These are phyloP conservation scores for Fratercula arctica DNA, from an alignment of 2,797 vertebrate genomes.

Conservation along the genomic window DNA sequence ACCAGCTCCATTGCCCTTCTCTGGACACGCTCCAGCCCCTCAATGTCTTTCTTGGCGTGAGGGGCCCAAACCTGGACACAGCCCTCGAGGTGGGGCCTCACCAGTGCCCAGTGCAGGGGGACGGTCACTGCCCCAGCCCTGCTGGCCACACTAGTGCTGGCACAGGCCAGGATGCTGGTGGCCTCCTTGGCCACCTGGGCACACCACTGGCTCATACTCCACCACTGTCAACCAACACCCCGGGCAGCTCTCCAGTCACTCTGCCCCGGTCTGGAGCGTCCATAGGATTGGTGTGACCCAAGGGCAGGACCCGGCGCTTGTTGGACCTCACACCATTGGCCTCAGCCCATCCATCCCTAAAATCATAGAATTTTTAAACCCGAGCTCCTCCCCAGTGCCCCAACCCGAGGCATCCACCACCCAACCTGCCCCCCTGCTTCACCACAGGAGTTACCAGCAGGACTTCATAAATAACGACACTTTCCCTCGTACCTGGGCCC, in stretches of 20 bases:
- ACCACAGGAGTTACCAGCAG: accelerated
- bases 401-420: neutral
- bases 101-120: too few species aligned
- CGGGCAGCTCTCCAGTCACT: neutral
- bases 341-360: neutral
- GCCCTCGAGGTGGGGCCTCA: too few species aligned
- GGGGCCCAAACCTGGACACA: too few species aligned
- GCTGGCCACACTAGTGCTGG: neutral
- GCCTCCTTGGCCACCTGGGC: neutral
- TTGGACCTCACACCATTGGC: neutral
- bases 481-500: neutral
- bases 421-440: neutral
- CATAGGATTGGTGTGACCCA: neutral
- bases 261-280: neutral
- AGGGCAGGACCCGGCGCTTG: neutral
- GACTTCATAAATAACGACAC: too few species aligned
- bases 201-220: neutral
- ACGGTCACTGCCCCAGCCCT: neutral
- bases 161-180: neutral
- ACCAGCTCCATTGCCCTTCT: too few species aligned
- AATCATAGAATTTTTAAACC: neutral
- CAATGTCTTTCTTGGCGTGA: too few species aligned
- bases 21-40: too few species aligned
- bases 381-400: too few species aligned
- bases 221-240: neutral